Percentiles rank a stretch among this genome's conserved stretches.
Evolutionary conservation across 1,140 invertebrate genomes (phyloP).

Genomic region (Pogonognathellus flavescens): DNA sequence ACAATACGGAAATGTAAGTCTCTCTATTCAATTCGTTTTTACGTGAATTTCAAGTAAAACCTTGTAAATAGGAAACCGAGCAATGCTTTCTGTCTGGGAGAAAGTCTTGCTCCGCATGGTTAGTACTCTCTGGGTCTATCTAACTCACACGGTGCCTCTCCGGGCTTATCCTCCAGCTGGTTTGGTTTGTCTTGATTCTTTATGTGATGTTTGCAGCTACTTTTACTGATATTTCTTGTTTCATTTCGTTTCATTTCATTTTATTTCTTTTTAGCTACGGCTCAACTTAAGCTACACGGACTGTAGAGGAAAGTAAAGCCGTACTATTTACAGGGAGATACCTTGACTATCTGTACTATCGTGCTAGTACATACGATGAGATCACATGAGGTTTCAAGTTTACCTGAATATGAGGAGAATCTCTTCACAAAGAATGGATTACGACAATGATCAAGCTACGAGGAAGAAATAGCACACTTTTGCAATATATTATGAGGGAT

Average conservation of each 20-base stretch:
- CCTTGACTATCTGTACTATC: background rate
- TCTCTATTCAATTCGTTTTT: background rate
- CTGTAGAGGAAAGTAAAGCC: background rate
- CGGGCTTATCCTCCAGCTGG: background rate
- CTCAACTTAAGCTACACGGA: background rate
- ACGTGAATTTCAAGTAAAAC: too few relatives aligned
- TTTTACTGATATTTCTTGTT: constrained; percentile 9
- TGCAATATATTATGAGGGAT: constrained; percentile 45
- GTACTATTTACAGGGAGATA: background rate
- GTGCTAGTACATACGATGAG: background rate
- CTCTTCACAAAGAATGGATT: constrained; percentile 46
- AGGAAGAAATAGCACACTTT: constrained; percentile 32
- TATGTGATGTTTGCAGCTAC: constrained; percentile 17
- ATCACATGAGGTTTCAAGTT: background rate
- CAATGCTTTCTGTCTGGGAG: background rate
- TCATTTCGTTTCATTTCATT: constrained; percentile 32
- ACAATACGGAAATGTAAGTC: background rate
- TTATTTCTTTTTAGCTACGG: too few relatives aligned
- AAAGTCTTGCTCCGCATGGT: background rate
- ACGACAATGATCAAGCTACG: constrained; percentile 36
- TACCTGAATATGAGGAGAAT: constrained; percentile 38
- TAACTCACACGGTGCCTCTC: background rate
- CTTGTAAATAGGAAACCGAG: too few relatives aligned
- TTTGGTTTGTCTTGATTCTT: background rate
- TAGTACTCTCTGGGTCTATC: background rate